These are phyloP conservation scores for Sinotaia quadrata DNA, from an alignment of 2,888 invertebrate species.

Conservation along the genomic window DNA sequence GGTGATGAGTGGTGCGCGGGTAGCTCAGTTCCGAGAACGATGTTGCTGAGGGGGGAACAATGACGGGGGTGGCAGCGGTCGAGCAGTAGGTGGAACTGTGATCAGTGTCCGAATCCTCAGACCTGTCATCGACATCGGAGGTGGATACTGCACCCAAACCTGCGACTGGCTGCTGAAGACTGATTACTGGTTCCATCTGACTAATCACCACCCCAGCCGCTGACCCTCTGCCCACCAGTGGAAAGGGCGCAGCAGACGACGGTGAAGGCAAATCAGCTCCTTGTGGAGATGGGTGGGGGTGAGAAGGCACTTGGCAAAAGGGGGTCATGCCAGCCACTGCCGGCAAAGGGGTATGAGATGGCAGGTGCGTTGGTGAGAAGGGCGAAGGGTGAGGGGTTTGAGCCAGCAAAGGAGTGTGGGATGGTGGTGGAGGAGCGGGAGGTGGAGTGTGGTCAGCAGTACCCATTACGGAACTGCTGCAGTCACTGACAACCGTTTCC, in stretches of 20 bases:
- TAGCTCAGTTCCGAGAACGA: too few relatives aligned
- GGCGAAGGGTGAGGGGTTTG: background rate
- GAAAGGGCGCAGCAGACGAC: background rate
- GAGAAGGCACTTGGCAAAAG: background rate
- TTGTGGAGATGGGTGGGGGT: conserved; percentile 5
- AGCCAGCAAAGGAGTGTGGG: background rate
- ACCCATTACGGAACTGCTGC: background rate
- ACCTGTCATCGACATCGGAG: too few relatives aligned
- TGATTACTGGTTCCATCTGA: too few relatives aligned
- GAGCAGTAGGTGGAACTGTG: background rate
- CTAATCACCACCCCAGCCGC: too few relatives aligned
- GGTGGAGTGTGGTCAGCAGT: background rate
- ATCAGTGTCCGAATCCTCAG: background rate
- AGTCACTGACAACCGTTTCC: background rate
- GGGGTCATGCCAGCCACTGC: background rate
- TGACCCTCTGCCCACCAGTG: background rate
- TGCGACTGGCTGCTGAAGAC: too few relatives aligned
- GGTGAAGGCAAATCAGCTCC: too few relatives aligned
- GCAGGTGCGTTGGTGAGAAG: background rate
- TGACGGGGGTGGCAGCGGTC: background rate
- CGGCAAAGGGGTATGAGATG: background rate
- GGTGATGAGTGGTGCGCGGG: background rate
- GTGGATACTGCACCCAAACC: too few relatives aligned
- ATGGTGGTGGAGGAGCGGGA: conserved; percentile 8
- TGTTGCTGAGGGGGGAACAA: background rate